Evolutionary conservation across 2,113 vertebrate genomes (phyloP).

Genomic region (Colistium nudipinnis): DNA sequence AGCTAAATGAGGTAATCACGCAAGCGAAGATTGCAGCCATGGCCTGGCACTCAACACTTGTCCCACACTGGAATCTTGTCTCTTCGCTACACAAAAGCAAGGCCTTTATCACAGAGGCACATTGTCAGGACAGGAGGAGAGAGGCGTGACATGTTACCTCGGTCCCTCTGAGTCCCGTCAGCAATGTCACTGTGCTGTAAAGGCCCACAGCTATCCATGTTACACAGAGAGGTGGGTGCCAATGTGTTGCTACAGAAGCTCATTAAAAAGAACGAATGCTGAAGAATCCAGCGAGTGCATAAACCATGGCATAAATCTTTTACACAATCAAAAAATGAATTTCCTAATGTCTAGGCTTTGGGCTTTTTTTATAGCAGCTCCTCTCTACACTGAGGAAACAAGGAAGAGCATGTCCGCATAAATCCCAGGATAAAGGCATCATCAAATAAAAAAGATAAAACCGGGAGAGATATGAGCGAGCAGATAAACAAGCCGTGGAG

Average conservation of each 20-base stretch:
- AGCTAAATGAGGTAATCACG: slow-evolving; percentile 59
- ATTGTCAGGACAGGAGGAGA: slow-evolving; percentile 23
- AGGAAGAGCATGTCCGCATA: slow-evolving; percentile 18
- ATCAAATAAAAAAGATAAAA: background rate
- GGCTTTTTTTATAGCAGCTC: background rate
- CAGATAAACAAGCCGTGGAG: slow-evolving; percentile 14
- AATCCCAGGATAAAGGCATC: background rate
- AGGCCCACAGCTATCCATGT: slow-evolving; percentile 37
- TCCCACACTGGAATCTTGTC: slow-evolving; percentile 43
- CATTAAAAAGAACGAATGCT: slow-evolving; percentile 45
- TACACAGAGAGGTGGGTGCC: slow-evolving; percentile 29
- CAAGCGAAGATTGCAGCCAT: slow-evolving; percentile 58
- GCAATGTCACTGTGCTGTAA: slow-evolving; percentile 5
- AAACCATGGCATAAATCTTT: slow-evolving; percentile 49
- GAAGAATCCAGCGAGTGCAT: slow-evolving; percentile 32
- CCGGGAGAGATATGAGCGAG: background rate
- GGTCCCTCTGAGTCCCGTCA: slow-evolving; percentile 12
- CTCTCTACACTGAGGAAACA: background rate
- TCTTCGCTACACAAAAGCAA: slow-evolving; percentile 38
- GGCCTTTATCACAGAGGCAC: slow-evolving; percentile 9
- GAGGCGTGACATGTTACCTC: slow-evolving; percentile 15
- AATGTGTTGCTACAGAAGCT: slow-evolving; percentile 22
- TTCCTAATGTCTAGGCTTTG: slow-evolving; percentile 3
- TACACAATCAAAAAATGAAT: slow-evolving; percentile 39
- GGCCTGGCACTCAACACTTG: slow-evolving; percentile 36